Evolutionary conservation across 2,797 vertebrate species (phyloP), one percentile per base, ranked within the genome.

Genomic region (Aeoliscus strigatus): DNA sequence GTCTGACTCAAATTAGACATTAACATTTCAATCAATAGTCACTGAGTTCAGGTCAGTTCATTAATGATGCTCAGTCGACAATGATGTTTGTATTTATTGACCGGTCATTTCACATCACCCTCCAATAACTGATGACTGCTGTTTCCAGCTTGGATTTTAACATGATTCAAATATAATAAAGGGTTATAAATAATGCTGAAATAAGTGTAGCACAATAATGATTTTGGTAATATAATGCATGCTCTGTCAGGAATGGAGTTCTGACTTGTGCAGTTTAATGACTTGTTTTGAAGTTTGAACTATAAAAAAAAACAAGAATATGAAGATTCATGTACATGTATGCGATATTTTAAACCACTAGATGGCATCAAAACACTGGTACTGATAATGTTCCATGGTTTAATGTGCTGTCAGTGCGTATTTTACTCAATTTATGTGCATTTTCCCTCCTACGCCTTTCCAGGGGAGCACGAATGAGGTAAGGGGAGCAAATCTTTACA

Each of bases 401-500:
- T 17, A 7, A n/a, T 39, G 4, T 33, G 6, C 12, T 9, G 4
- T 12, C 5, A 39, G 2, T 10, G 14, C 26, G 12, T 14, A 1
- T 61, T 10, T 30, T 26, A 60, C 58, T 13, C 27, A 51, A 1
- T 62, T 9, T 62, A 14, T 47, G 60, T 71, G 8, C 8, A 23
- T 55, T 53, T 72, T 66, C 67, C 56, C 48, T 60, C 85, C 70
- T 33, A 47, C 77, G 85, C 82, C 56, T 79, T 78, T 60, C 64
- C 83, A 98, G 96, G 96, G 96, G 84, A 98, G 91, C 87, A 98
- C 96, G 0, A 97, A 98, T 16, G 96, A 98, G 94, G 95, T 97
- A 85, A 92, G 92, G 28, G n/a, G 15, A 41, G 14, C 8, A 25
- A 8, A 3, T 21, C 3, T 21, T 21, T 21, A 21, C 18, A 21